A percentile compares a stretch with the other conserved stretches of the same genome.
phyloP scores from a whole-genome alignment of 30 jellyfish, hydroid and myxozoan species.

The Pseudorhiza aurosa region DNA sequence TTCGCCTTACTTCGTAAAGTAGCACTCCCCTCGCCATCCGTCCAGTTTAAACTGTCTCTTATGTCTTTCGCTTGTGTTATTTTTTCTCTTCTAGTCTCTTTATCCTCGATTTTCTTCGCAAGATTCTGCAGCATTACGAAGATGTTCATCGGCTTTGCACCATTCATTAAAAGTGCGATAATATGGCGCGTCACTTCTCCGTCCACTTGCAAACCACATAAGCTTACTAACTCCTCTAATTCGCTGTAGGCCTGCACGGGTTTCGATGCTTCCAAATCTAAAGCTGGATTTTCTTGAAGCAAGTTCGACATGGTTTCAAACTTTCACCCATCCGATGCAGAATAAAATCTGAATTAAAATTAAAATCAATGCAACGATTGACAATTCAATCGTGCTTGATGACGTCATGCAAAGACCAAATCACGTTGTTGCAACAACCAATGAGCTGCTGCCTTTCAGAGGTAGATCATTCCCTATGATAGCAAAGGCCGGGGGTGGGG shows the following conservation, averaged over 20 bases:
- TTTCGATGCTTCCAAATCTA: background rate
- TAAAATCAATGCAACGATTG: no score
- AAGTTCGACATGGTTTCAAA: no score
- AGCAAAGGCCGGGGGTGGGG: no score
- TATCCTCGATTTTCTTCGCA: background rate
- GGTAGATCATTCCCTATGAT: no score
- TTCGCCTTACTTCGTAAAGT: background rate
- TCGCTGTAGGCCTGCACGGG: constrained; percentile 34
- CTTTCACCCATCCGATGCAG: no score
- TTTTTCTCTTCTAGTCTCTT: background rate
- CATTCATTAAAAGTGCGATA: constrained; percentile 19
- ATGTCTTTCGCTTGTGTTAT: background rate
- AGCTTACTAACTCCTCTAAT: background rate
- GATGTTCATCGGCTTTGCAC: constrained; percentile 36
- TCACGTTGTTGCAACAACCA: no score
- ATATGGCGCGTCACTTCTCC: constrained; percentile 25
- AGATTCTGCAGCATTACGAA: constrained; percentile 23
- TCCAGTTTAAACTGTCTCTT: no score
- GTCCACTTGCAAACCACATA: constrained; percentile 14
- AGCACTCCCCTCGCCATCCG: background rate
- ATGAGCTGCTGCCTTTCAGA: no score
- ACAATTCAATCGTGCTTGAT: no score
- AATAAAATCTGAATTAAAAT: no score
- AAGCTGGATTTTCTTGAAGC: no score
- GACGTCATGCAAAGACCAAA: no score